A percentile compares a stretch with the other conserved stretches of the same genome.
phyloP scores from a whole-genome alignment of 2,888 invertebrate species.

The Nephrocerus scutellatus region DNA sequence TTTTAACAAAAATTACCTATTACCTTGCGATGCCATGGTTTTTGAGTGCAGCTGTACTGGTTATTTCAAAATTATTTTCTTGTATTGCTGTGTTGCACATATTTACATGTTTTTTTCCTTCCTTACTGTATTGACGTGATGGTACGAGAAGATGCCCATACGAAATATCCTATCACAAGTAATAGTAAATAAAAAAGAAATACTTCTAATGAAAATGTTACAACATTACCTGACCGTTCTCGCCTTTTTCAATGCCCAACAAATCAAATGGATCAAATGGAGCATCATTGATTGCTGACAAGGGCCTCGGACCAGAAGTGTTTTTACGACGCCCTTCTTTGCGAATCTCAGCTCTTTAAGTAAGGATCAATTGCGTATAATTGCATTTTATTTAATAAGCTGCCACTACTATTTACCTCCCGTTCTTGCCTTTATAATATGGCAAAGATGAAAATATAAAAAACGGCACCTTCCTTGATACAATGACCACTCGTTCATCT shows the following conservation, averaged over 20 bases:
- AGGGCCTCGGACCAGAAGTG: conserved; percentile 71
- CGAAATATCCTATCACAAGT: conserved; percentile 67
- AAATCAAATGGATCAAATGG: conserved; percentile 78
- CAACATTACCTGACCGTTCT: conserved; percentile 70
- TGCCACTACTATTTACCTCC: too few species aligned
- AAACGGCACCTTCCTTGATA: conserved; percentile 73
- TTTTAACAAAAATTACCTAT: conserved; percentile 8
- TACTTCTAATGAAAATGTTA: background rate
- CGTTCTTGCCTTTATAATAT: conserved; percentile 63
- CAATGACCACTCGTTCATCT: conserved; percentile 76
- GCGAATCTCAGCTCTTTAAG: conserved; percentile 56
- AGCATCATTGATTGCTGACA: conserved; percentile 76
- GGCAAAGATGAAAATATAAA: conserved; percentile 82
- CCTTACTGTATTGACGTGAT: conserved; percentile 52
- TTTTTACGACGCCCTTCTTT: conserved; percentile 73
- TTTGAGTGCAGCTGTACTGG: conserved; percentile 48
- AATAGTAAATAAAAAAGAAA: conserved; percentile 1
- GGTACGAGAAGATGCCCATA: conserved; percentile 79
- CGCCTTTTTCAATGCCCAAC: conserved; percentile 70
- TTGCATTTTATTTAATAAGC: conserved; percentile 9
- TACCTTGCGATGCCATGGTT: conserved; percentile 56
- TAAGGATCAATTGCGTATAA: conserved; percentile 17
- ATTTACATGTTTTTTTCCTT: conserved; percentile 38
- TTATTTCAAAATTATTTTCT: conserved; percentile 45
- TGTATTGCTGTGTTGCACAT: conserved; percentile 32